Conservation (phyloP, 2,888 invertebrate genomes). For the Hemicrepidius hirtus region DNA sequence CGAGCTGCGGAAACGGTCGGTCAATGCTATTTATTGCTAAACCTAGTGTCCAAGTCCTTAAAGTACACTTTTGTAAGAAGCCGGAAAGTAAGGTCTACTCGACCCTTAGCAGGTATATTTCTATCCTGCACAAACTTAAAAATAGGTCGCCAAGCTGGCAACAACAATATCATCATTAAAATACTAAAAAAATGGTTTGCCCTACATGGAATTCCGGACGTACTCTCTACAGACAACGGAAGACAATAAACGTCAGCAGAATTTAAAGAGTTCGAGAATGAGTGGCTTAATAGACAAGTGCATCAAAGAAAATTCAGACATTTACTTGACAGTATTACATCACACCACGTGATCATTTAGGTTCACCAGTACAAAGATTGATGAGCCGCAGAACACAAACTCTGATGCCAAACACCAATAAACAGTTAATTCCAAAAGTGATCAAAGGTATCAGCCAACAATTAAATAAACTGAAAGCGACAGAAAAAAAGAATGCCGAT, state of each 20-base stretch:
- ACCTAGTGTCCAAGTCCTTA: too few relatives aligned
- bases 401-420: background rate
- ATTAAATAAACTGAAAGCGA: too few relatives aligned
- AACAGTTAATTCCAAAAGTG: background rate
- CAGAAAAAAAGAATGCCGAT: too few relatives aligned
- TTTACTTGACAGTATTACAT: slow-evolving; percentile 20
- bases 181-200: slow-evolving; percentile 36
- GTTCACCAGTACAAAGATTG: background rate
- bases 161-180: slow-evolving; percentile 25
- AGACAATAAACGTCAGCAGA: slow-evolving; percentile 34
- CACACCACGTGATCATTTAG: background rate
- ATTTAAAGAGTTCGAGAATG: slow-evolving; percentile 24
- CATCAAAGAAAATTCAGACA: slow-evolving; percentile 15
- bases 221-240: slow-evolving; percentile 32
- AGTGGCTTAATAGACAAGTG: slow-evolving; percentile 30
- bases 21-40: too few relatives aligned
- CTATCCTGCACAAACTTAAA: too few relatives aligned
- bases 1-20: too few relatives aligned
- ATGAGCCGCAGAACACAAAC: background rate
- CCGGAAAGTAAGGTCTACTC: too few relatives aligned
- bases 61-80: too few relatives aligned
- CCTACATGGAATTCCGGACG: slow-evolving; percentile 38
- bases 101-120: too few relatives aligned
- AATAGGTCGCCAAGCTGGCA: too few relatives aligned
- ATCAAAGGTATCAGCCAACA: background rate